Conservation (phyloP, 2,797 vertebrate genomes). For the Sphenopsis melanotis region DNA sequence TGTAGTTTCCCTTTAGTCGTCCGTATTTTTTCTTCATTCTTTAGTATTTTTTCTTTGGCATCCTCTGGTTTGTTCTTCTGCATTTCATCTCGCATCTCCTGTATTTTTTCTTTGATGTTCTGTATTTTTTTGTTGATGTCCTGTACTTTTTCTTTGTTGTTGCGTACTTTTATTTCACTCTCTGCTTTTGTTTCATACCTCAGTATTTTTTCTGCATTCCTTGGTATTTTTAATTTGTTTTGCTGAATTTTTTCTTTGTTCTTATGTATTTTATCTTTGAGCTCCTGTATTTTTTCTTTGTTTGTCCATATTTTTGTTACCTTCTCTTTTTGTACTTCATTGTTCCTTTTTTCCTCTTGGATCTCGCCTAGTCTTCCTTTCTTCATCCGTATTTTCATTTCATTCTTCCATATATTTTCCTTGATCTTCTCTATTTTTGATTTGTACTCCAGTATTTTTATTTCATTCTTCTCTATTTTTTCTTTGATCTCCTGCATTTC, state of each 20-base stretch:
- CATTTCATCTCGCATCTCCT: background rate
- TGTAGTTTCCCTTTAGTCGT: background rate
- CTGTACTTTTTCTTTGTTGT: background rate
- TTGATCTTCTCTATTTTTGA: background rate
- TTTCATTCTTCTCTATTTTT: background rate
- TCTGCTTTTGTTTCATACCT: background rate
- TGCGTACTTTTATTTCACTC: background rate
- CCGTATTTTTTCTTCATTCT: background rate
- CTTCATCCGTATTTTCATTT: background rate
- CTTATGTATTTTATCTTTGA: background rate
- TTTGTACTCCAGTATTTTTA: background rate
- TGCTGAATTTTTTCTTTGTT: background rate
- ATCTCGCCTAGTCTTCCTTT: background rate
- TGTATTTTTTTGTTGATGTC: background rate
- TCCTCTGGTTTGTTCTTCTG: background rate
- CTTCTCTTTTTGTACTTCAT: background rate
- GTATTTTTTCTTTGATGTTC: background rate
- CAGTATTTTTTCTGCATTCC: background rate
- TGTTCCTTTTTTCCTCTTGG: accelerated
- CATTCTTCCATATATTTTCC: background rate
- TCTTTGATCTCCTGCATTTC: background rate
- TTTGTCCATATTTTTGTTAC: background rate
- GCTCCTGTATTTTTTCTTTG: background rate
- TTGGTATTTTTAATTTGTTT: background rate
- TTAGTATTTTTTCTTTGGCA: background rate